phyloP scores from a whole-genome alignment of 1,140 invertebrate species.

The Phymastichus coffea region DNA sequence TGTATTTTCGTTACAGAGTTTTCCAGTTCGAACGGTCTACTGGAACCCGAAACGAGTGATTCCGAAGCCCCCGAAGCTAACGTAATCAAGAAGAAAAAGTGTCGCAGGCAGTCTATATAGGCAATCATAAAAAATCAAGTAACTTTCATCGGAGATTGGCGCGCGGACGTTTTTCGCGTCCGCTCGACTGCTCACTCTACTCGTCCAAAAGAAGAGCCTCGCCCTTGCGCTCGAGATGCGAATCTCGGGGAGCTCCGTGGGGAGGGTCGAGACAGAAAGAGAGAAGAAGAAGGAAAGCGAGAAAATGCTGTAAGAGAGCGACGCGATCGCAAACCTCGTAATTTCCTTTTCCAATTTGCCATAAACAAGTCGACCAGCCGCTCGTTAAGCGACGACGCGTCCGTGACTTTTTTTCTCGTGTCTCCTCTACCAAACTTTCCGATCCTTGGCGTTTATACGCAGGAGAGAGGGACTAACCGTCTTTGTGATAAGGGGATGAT shows the following conservation, averaged over 20 bases:
- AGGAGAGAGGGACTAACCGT: background rate
- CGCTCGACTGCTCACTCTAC: background rate
- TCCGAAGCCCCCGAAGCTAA: too few species aligned
- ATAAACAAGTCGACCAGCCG: constrained; percentile 53
- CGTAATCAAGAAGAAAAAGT: too few species aligned
- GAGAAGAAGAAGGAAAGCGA: constrained; percentile 8
- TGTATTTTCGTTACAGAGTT: too few species aligned
- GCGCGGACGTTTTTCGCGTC: background rate
- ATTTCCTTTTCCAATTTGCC: constrained; percentile 58
- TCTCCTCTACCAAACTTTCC: constrained; percentile 30
- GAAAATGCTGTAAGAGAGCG: constrained; percentile 17
- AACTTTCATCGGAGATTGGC: background rate
- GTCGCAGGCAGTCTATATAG: background rate
- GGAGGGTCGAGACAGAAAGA: background rate
- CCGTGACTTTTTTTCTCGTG: constrained; percentile 40
- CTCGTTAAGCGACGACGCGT: constrained; percentile 47
- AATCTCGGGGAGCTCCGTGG: too few species aligned
- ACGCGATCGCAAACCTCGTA: constrained; percentile 44
- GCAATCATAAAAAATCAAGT: constrained; percentile 13
- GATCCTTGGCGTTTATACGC: background rate
- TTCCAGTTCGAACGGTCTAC: too few species aligned
- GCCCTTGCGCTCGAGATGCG: constrained; percentile 21
- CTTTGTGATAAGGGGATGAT: constrained; percentile 16
- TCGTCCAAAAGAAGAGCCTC: constrained; percentile 1
- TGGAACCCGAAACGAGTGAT: too few species aligned